phyloP scores from a whole-genome alignment of 2,113 vertebrate genomes.

The Promerops cafer region DNA sequence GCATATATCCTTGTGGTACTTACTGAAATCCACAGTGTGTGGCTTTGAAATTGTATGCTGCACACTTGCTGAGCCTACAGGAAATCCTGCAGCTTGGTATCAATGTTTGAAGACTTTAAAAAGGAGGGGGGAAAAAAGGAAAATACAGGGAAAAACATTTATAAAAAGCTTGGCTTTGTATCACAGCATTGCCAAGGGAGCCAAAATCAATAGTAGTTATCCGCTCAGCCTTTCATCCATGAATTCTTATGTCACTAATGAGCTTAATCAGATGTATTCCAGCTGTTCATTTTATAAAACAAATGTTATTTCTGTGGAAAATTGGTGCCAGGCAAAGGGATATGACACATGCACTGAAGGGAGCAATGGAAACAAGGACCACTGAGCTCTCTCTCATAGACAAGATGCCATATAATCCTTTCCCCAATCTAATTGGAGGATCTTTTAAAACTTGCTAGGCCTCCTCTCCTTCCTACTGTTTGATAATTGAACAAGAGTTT shows the following conservation, averaged over 20 bases:
- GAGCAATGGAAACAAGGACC: background rate
- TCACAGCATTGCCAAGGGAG: background rate
- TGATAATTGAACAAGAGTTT: background rate
- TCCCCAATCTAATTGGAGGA: background rate
- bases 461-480: background rate
- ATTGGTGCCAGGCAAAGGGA: rapidly evolving
- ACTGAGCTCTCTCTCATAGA: background rate
- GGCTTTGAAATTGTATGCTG: background rate
- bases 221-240: background rate
- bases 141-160: background rate
- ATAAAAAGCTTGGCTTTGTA: background rate
- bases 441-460: background rate
- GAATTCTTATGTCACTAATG: background rate
- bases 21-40: background rate
- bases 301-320: background rate
- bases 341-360: background rate
- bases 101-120: background rate
- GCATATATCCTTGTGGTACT: background rate
- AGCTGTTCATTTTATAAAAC: background rate
- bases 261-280: background rate
- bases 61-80: background rate
- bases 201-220: background rate
- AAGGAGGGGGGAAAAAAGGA: background rate
- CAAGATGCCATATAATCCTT: background rate
- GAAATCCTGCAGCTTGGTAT: background rate